Base-by-base conservation (phyloP, 2,113 vertebrate species). In the Sialia sialis region DNA sequence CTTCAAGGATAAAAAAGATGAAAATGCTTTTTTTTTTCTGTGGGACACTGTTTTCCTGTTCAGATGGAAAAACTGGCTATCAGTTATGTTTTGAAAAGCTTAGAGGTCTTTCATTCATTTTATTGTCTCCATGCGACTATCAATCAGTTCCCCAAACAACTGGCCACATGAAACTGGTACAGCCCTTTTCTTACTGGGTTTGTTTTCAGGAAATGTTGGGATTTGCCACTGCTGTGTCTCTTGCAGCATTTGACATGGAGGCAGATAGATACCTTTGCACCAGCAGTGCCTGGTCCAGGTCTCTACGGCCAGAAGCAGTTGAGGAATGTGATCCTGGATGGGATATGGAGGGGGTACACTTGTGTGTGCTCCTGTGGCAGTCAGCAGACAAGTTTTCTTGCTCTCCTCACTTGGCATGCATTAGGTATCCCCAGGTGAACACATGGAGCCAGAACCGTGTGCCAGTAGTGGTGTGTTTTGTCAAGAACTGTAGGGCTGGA, bases 261-360 rank as follows among this genome's bases (percentile, higher is more conserved):
- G 7, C n/a, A 44, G 62, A 26, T 14, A 44, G 62, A 26, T 14
- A 2, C 23, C 16, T 68, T n/a, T 0, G 2, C 32, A 14, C 20
- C 48, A 49, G 4, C 1, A 2, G 36, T 27, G 49, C 22, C 44
- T 56, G 10, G 8, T 60, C 60, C 38, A 36, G 22, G 72, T 26
- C 4, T 54, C 13, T 3, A 1, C 64, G 39, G 6, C 84, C 14
- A 3, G 25, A 75, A 59, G 39, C 11, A 9, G 19, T 9, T 72
- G 64, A 59, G 58, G 30, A 87, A 38, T 5, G 27, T 15, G 19
- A 25, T 86, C 4, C 3, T 1, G 2, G 7, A 7, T 16, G 4
- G 5, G 4, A 1, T 18, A 2, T 13, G 12, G 15, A 32, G 10
- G 3, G 7, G 4, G 4, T 25, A 9, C n/a, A 8, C 0, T 0